phyloP scores from a whole-genome alignment of 1,140 invertebrate species.

The Paralvinella palmiformis region DNA sequence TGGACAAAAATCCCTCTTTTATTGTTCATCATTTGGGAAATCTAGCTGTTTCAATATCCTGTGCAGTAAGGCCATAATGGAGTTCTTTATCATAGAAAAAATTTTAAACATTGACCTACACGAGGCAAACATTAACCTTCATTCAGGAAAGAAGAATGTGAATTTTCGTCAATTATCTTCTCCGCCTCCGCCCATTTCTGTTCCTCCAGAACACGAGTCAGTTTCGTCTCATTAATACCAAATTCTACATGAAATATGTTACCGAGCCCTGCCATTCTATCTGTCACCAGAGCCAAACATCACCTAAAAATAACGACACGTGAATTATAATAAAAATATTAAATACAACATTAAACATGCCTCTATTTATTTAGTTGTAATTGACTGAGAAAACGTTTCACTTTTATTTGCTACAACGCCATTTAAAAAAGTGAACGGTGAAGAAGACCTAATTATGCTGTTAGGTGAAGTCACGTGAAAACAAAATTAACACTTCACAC shows the following conservation, averaged over 20 bases:
- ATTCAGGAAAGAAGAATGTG: constrained; percentile 38
- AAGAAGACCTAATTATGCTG: too few species aligned
- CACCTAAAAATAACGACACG: too few species aligned
- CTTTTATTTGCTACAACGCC: too few species aligned
- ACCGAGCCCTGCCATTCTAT: constrained; percentile 31
- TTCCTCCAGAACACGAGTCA: constrained; percentile 35
- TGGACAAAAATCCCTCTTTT: not conserved
- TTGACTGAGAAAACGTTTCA: too few species aligned
- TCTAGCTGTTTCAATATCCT: not conserved
- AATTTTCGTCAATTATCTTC: constrained; percentile 31
- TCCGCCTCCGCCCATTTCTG: constrained; percentile 34
- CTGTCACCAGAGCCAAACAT: too few species aligned
- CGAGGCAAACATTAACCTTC: constrained; percentile 32
- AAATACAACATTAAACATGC: too few species aligned
- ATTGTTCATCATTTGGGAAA: not conserved
- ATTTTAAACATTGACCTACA: not conserved
- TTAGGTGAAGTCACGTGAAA: too few species aligned
- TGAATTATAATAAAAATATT: too few species aligned
- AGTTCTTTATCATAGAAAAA: too few species aligned
- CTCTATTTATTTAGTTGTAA: too few species aligned
- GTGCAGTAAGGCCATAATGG: not conserved
- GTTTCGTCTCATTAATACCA: constrained; percentile 41
- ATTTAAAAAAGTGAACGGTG: too few species aligned
- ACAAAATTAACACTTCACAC: too few species aligned
- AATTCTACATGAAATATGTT: constrained; percentile 44